These are phyloP conservation scores for Leuciscus idus DNA, from an alignment of 2,113 vertebrate species.

Conservation along the genomic window DNA sequence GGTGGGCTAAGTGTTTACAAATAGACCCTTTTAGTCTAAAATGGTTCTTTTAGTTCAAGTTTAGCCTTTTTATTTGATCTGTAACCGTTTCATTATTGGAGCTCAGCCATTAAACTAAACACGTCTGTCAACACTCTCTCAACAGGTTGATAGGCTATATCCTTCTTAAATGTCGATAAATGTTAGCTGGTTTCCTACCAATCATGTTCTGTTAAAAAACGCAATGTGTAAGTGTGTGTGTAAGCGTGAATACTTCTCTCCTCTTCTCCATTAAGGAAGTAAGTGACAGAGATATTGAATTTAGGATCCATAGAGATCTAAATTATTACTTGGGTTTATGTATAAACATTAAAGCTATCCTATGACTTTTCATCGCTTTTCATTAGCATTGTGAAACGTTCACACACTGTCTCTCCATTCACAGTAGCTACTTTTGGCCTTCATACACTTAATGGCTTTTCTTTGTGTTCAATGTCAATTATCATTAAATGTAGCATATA, in stretches of 20 bases:
- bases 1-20: not conserved
- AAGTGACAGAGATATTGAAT: not conserved
- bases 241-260: too few species aligned
- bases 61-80: not conserved
- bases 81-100: not conserved
- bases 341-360: not conserved
- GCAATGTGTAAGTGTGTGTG: too few species aligned
- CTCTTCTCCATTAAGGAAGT: too few species aligned
- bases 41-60: not conserved
- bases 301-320: not conserved
- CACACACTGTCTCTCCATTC: not conserved
- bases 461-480: not conserved
- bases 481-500: too few species aligned
- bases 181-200: not conserved
- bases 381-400: not conserved
- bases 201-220: too few species aligned
- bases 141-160: not conserved
- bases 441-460: not conserved
- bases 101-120: not conserved
- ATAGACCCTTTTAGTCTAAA: not conserved
- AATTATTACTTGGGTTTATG: not conserved
- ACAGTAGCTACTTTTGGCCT: not conserved
- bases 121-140: not conserved
- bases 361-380: too few species aligned
- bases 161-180: not conserved